Conservation (phyloP, 1,140 invertebrate genomes). For the Pseudobourletiella spinata region DNA sequence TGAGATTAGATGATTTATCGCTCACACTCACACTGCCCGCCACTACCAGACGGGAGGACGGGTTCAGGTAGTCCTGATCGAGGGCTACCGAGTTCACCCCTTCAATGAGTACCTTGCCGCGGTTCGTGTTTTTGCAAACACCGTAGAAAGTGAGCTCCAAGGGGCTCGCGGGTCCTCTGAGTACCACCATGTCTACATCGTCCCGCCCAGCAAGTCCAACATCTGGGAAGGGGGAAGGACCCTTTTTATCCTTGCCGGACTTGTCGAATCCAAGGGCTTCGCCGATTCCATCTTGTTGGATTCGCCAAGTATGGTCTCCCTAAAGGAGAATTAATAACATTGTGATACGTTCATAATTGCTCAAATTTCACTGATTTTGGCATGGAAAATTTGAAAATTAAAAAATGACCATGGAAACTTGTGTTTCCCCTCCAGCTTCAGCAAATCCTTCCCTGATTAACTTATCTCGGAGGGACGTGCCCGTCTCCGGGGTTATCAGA, state of each 20-base stretch:
- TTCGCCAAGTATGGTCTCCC: neutral
- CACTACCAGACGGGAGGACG: constrained; percentile 33
- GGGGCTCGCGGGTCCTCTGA: constrained; percentile 64
- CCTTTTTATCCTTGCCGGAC: neutral
- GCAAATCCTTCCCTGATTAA: constrained; percentile 54
- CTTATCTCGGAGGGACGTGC: constrained; percentile 50
- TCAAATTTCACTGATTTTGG: too few relatives aligned
- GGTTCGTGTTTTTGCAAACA: constrained; percentile 47
- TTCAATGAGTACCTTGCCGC: constrained; percentile 55
- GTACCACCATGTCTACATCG: constrained; percentile 1
- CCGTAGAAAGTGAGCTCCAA: constrained; percentile 61
- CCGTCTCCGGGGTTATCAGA: constrained; percentile 40
- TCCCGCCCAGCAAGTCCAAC: too few relatives aligned
- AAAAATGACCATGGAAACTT: constrained; percentile 41
- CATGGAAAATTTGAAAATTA: too few relatives aligned
- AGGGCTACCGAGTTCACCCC: constrained; percentile 73
- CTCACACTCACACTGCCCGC: constrained; percentile 22
- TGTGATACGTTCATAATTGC: too few relatives aligned
- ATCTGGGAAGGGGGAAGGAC: neutral
- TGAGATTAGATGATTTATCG: constrained; percentile 21
- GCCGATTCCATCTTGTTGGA: neutral
- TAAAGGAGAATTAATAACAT: neutral
- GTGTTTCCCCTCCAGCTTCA: constrained; percentile 60
- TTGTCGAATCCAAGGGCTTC: neutral
- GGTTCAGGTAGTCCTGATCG: constrained; percentile 64